phyloP scores from a whole-genome alignment of 30 jellyfish, hydroid and myxozoan genomes.

The Pelagia noctiluca region DNA sequence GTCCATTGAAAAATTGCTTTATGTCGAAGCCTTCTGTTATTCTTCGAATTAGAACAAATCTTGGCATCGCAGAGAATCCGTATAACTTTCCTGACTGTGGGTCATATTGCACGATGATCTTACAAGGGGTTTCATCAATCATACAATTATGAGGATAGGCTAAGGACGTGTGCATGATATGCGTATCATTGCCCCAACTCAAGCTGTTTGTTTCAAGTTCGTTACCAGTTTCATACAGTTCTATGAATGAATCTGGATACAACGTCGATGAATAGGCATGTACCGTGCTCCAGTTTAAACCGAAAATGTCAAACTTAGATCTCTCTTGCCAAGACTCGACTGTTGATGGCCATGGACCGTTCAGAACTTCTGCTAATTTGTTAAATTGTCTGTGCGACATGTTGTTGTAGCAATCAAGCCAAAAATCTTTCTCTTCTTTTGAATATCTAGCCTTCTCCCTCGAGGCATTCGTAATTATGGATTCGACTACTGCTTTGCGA shows the following conservation, averaged over 20 bases:
- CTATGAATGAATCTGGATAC: background rate
- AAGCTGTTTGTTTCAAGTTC: background rate
- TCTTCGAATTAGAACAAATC: conserved; percentile 7
- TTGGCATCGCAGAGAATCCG: conserved; percentile 32
- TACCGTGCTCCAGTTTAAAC: no score
- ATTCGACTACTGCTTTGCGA: conserved; percentile 5
- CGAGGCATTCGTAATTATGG: background rate
- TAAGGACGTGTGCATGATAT: background rate
- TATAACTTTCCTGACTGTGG: background rate
- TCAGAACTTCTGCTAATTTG: conserved; percentile 15
- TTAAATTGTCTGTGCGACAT: conserved; percentile 22
- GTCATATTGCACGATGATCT: conserved; percentile 21
- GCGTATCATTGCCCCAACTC: background rate
- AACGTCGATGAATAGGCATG: background rate
- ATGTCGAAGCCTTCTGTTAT: background rate
- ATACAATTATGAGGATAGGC: conserved; percentile 11
- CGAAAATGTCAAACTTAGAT: background rate
- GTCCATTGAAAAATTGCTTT: background rate
- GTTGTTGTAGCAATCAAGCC: conserved; percentile 21
- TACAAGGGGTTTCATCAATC: conserved; percentile 14
- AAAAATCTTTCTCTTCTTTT: conserved; percentile 14
- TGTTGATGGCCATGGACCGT: conserved; percentile 39
- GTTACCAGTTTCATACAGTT: background rate
- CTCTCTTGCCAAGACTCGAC: conserved; percentile 23
- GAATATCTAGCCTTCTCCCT: background rate